Conservation (phyloP, 2,113 vertebrate species). For the Delphinus delphis region DNA sequence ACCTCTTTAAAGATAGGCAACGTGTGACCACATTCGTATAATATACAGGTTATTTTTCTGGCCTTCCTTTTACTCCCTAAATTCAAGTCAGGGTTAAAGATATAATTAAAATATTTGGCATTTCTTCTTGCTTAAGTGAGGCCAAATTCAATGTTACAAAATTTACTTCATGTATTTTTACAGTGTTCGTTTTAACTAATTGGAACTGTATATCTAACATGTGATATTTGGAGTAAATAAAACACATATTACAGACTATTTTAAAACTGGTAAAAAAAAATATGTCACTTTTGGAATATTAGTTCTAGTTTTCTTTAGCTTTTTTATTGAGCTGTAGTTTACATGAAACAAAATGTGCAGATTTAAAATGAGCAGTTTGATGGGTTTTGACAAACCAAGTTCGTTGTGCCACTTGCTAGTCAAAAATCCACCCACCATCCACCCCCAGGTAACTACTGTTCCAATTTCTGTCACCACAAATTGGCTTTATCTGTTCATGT, state of each 20-base stretch:
- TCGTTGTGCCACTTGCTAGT: background rate
- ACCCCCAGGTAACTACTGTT: background rate
- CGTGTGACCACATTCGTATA: constrained; percentile 77
- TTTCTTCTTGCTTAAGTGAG: constrained; percentile 81
- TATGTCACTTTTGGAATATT: background rate
- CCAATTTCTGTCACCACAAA: background rate
- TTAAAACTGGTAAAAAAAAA: background rate
- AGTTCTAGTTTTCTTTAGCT: background rate
- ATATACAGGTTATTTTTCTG: constrained; percentile 79
- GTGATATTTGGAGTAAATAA: constrained; percentile 82
- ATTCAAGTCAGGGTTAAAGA: constrained; percentile 77
- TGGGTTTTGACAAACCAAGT: constrained; percentile 5
- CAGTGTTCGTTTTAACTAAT: constrained; percentile 71
- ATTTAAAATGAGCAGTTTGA: background rate
- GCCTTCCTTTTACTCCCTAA: constrained; percentile 78
- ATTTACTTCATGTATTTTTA: constrained; percentile 82
- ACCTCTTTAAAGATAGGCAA: constrained; percentile 78
- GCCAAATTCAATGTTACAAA: constrained; percentile 75
- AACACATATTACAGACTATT: constrained; percentile 32
- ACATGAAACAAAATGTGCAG: background rate
- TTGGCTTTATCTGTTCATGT: background rate
- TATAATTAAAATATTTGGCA: constrained; percentile 79
- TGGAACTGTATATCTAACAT: constrained; percentile 80
- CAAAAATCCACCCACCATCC: background rate
- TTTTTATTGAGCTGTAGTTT: constrained; percentile 10